Base-by-base conservation (phyloP, 2,888 invertebrate genomes). In the Drosophila anomelani region DNA sequence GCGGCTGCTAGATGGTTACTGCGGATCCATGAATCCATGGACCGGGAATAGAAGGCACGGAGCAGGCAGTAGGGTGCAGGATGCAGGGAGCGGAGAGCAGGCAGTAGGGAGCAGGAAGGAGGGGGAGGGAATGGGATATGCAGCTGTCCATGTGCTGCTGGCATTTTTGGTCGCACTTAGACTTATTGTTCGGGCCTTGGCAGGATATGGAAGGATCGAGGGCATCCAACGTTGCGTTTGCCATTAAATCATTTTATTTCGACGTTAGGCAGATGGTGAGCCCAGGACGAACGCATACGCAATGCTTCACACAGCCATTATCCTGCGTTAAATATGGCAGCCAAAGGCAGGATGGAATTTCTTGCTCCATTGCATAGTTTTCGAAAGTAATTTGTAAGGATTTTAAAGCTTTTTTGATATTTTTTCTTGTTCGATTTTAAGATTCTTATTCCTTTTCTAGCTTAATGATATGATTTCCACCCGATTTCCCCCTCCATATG, bases 181-280 rank as follows among this genome's bases (percentile, higher is more conserved):
- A 76, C 72, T 78, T 84, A 84, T 81, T 84, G 79, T 78, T 79
- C 56, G 68, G 54, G 23, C 68, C 55, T 62, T 38, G 55, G 57
- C 69, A 57, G 43, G 54, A 46, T 53, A 23, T 59, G 46, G 36
- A 58, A 38, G 38, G 57, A 59, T 59, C 59, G 20, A 46, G 46
- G 63, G 47, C 63, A 57, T 54, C 41, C 26, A 36, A 17, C 61
- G 29, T n/a, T 43, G 60, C 64, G 34, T 61, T 36, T 20, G 60
- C 60, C 62, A 62, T 54, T 55, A 70, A 72, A 62, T 71, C 71
- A 56, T 68, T 67, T 68, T 67, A 55, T 47, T 47, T 13, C 47
- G 47, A 67, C 56, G 55, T 51, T 44, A 46, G 49, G 44, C 71
- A 71, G 51, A 71, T 70, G 62, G 62, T 62, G 39, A 51, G 29